Conservation (phyloP, 2,888 invertebrate species). For the Autographa pulchrina region DNA sequence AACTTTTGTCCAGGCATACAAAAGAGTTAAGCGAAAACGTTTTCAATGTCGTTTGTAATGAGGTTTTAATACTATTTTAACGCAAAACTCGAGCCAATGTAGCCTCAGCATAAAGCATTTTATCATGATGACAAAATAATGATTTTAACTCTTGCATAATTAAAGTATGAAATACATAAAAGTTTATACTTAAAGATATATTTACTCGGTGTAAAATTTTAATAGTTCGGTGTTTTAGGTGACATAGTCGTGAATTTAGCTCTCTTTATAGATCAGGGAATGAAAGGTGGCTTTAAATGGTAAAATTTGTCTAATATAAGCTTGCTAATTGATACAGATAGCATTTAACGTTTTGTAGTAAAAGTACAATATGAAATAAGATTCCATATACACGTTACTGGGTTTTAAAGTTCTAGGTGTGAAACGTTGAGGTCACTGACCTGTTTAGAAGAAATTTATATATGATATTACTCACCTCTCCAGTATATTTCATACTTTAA, state of each 20-base stretch:
- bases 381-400: background rate
- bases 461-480: background rate
- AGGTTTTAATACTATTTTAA: slow-evolving; percentile 55
- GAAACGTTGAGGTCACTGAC: background rate
- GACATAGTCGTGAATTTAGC: background rate
- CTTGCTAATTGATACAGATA: background rate
- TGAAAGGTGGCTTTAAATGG: slow-evolving; percentile 4
- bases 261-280: slow-evolving; percentile 4
- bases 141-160: slow-evolving; percentile 19
- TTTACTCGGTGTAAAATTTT: slow-evolving; percentile 2
- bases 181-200: slow-evolving; percentile 13
- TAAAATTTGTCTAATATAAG: slow-evolving; percentile 4
- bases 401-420: background rate
- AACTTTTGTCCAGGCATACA: slow-evolving; percentile 23
- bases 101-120: slow-evolving; percentile 51
- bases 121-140: slow-evolving; percentile 42
- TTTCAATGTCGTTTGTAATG: slow-evolving; percentile 48
- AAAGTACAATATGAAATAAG: background rate
- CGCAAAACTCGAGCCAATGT: slow-evolving; percentile 40
- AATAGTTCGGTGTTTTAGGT: background rate
- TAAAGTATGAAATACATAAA: slow-evolving; percentile 52
- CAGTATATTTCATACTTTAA: slow-evolving; percentile 53
- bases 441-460: background rate
- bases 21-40: slow-evolving; percentile 49
- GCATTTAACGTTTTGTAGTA: background rate